Evolutionary conservation across 2,797 vertebrate species (phyloP).

Genomic region (Artibeus jamaicensis): DNA sequence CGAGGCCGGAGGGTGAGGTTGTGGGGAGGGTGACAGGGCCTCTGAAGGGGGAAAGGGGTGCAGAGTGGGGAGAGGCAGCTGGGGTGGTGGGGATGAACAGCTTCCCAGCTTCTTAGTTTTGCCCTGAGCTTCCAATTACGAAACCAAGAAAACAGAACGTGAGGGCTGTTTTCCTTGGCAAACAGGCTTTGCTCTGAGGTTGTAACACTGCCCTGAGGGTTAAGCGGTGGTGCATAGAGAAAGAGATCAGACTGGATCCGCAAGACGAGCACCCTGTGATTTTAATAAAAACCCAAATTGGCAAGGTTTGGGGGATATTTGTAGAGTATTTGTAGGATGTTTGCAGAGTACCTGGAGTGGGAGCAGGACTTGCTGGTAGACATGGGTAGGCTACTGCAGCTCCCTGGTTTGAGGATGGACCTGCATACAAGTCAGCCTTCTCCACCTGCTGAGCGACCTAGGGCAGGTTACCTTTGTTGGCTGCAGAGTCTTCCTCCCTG

Average conservation of each 20-base stretch:
- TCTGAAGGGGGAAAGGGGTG: not conserved
- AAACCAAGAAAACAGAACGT: not conserved
- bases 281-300: not conserved
- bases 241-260: not conserved
- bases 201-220: not conserved
- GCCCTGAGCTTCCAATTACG: not conserved
- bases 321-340: not conserved
- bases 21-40: not conserved
- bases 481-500: not conserved
- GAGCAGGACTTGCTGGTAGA: not conserved
- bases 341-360: not conserved
- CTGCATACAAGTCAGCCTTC: not conserved
- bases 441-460: not conserved
- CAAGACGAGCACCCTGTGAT: not conserved
- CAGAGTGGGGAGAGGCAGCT: not conserved
- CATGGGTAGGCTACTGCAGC: not conserved
- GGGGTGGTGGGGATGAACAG: not conserved
- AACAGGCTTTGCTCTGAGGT: not conserved
- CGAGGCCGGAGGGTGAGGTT: fast-evolving
- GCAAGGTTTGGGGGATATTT: not conserved
- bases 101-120: not conserved
- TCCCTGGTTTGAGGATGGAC: not conserved
- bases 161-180: slow-evolving; percentile 23
- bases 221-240: not conserved
- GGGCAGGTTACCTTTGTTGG: not conserved